Evolutionary conservation across 1,140 invertebrate genomes (phyloP), one percentile per base, ranked within the genome.

Genomic region (Euura lappo): DNA sequence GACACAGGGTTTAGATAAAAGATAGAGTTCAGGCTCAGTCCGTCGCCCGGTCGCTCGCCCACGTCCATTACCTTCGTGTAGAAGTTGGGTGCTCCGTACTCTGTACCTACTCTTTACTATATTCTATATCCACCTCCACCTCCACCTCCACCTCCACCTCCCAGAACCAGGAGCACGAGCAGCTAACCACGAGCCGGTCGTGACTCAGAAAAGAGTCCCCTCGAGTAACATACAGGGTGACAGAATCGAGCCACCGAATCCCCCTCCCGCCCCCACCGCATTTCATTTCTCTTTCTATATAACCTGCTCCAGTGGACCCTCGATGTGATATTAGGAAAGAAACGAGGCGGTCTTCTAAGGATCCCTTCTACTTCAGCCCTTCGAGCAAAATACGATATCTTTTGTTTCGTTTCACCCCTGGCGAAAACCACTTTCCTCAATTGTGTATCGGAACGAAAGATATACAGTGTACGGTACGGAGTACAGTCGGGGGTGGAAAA

Each of bases 201-300:
- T 60, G 51, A 60, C 51, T 60, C 51, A 60, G 51, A n/a, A 60
- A 60, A 60, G 8, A 60, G 51, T 60, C 51, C 6, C 51, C 51
- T 60, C 51, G 51, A 60, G 51, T 60, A 8, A 60, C 51, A 60
- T 60, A 60, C 51, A 8, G 6, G 51, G 51, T 60, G 51, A 60
- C 51, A n/a, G 8, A n/a, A 60, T 60, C 51, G 51, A 60, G 51
- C 13, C 51, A 6, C 51, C 13, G 51, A 3, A 8, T 60, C 51
- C 51, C 0, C 51, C 51, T 5, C 6, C 6, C 51, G 2, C 6
- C 51, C 51, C 51, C 51, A 8, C 2, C 47, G 6, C 47, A 6
- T 11, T 60, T 60, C 4, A 60, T 60, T n/a, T 28, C 47, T 8
- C 51, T n/a, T 60, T 60, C 6, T 60, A 60, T 60, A 2, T 28